These are phyloP conservation scores for Laodelphax striatellus DNA, from an alignment of 1,140 invertebrate genomes.

Conservation along the genomic window DNA sequence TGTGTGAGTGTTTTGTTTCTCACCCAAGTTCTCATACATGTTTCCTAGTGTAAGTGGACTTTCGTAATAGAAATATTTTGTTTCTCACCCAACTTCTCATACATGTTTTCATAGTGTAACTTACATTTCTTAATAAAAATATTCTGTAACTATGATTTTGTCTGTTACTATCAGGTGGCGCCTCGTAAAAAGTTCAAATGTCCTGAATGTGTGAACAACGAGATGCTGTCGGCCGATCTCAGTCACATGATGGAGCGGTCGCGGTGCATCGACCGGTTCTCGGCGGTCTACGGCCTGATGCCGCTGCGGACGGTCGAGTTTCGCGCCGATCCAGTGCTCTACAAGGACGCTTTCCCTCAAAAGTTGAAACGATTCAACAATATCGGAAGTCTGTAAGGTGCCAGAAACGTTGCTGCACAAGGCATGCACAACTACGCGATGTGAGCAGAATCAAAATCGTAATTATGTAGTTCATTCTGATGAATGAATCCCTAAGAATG, in stretches of 20 bases:
- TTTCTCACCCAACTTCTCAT: too few species aligned
- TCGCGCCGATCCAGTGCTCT: slow-evolving; percentile 87
- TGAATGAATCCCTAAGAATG: too few species aligned
- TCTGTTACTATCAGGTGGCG: slow-evolving; percentile 52
- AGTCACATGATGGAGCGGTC: slow-evolving; percentile 89
- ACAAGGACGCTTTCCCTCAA: slow-evolving; percentile 76
- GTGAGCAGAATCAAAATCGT: not conserved
- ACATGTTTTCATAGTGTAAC: too few species aligned
- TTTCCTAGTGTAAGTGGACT: too few species aligned
- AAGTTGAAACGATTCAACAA: slow-evolving; percentile 83
- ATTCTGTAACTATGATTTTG: too few species aligned
- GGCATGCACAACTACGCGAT: not conserved
- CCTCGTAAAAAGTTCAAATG: slow-evolving; percentile 98
- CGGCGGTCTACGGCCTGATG: slow-evolving; percentile 73
- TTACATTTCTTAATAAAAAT: too few species aligned
- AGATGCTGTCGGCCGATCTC: slow-evolving; percentile 87
- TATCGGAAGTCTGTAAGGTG: slow-evolving; percentile 70
- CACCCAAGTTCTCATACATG: too few species aligned
- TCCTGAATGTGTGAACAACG: slow-evolving; percentile 85
- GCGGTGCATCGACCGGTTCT: slow-evolving; percentile 82
- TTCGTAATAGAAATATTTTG: too few species aligned
- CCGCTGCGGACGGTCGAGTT: slow-evolving; percentile 84
- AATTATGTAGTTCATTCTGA: not conserved
- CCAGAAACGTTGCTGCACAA: not conserved
- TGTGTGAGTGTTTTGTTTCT: too few species aligned